Percentiles rank a stretch among this genome's conserved stretches.
Evolutionary conservation across 2,113 vertebrate species (phyloP).

Genomic region (Dermatemys mawii): DNA sequence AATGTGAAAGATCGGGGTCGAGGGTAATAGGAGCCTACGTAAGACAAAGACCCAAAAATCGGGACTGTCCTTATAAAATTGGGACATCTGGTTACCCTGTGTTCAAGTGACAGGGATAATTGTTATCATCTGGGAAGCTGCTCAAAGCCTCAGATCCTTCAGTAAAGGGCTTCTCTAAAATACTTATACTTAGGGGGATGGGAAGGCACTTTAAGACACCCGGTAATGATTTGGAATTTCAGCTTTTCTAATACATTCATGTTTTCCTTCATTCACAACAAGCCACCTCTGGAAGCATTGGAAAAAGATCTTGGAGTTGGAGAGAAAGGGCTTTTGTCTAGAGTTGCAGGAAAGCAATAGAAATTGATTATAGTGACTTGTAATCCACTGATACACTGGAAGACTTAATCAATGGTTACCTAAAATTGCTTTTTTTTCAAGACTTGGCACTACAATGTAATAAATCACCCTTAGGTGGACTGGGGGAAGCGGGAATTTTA

Average conservation of each 20-base stretch:
- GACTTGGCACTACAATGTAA: background rate
- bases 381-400: background rate
- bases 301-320: accelerated
- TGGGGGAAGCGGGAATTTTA: background rate
- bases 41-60: too few species aligned
- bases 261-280: background rate
- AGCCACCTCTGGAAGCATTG: background rate
- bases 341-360: background rate
- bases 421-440: background rate
- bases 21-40: too few species aligned
- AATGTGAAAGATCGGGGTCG: too few species aligned
- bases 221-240: background rate
- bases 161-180: background rate
- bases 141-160: background rate
- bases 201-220: background rate
- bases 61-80: too few species aligned
- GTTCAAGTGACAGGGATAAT: slow-evolving; percentile 1
- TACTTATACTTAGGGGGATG: background rate
- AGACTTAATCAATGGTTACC: background rate
- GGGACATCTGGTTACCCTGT: too few species aligned
- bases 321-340: too few species aligned
- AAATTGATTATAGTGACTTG: background rate
- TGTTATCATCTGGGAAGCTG: slow-evolving; percentile 17
- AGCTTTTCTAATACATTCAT: background rate
- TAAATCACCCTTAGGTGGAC: background rate